Conservation (phyloP, 2,888 invertebrate genomes). For the Ornithoptera priamus region DNA sequence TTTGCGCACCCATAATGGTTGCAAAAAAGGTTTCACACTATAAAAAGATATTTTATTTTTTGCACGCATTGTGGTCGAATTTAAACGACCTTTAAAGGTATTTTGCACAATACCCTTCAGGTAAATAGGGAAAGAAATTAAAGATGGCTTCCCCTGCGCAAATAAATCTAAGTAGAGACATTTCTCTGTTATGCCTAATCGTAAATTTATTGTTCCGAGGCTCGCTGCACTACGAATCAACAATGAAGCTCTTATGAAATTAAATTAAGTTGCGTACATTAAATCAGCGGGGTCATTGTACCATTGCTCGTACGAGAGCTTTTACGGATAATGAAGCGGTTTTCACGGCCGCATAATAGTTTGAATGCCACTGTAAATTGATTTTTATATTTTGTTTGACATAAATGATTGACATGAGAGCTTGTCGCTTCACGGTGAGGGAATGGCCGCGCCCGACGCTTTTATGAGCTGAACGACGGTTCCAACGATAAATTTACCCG, state of each 20-base stretch:
- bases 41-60: slow-evolving; percentile 50
- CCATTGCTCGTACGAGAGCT: slow-evolving; percentile 45
- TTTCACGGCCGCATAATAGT: slow-evolving; percentile 64
- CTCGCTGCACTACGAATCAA: slow-evolving; percentile 68
- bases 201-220: slow-evolving; percentile 75
- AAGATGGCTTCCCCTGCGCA: slow-evolving; percentile 59
- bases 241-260: slow-evolving; percentile 71
- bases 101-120: slow-evolving; percentile 62
- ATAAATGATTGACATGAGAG: slow-evolving; percentile 75
- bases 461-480: slow-evolving; percentile 70
- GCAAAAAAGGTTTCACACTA: slow-evolving; percentile 67
- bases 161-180: slow-evolving; percentile 68
- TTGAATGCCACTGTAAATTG: slow-evolving; percentile 66
- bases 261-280: slow-evolving; percentile 55
- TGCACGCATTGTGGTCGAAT: slow-evolving; percentile 67
- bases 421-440: slow-evolving; percentile 41
- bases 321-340: slow-evolving; percentile 75
- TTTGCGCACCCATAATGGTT: slow-evolving; percentile 53
- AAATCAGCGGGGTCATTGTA: slow-evolving; percentile 63
- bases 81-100: slow-evolving; percentile 61
- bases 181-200: slow-evolving; percentile 73
- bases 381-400: slow-evolving; percentile 80
- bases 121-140: slow-evolving; percentile 59
- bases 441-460: slow-evolving; percentile 51
- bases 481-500: slow-evolving; percentile 68